Percentiles rank a stretch among this genome's conserved stretches.
These are phyloP conservation scores for Dasypolia templi DNA, from an alignment of 2,888 invertebrate genomes.

Conservation along the genomic window DNA sequence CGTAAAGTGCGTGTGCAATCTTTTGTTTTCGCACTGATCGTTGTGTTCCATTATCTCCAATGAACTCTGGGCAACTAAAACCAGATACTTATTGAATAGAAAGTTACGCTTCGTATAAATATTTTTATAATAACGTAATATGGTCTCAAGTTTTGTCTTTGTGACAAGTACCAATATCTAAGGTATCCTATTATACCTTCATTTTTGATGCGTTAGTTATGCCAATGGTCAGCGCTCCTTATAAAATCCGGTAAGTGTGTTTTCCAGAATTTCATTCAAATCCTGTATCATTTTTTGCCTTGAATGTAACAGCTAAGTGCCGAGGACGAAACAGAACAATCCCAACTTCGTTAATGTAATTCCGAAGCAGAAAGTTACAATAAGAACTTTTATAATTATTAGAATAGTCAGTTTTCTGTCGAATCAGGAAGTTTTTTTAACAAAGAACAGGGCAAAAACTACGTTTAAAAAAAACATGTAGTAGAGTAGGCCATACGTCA, in stretches of 20 bases:
- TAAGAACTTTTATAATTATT: background rate
- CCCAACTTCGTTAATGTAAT: background rate
- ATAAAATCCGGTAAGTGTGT: background rate
- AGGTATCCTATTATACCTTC: background rate
- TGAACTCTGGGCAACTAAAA: slow-evolving; percentile 3
- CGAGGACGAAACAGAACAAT: background rate
- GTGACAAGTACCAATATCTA: background rate
- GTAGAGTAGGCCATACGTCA: background rate
- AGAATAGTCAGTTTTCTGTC: background rate
- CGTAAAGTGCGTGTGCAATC: background rate
- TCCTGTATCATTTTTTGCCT: background rate
- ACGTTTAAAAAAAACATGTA: too few species aligned
- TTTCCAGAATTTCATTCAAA: background rate
- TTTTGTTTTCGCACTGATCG: background rate
- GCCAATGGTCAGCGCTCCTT: background rate
- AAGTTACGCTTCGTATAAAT: slow-evolving; percentile 1
- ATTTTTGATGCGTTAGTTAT: background rate
- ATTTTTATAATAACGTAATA: background rate
- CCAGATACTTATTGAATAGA: background rate
- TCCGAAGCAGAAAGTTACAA: slow-evolving; percentile 2
- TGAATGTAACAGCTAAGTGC: background rate
- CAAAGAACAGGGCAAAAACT: too few species aligned
- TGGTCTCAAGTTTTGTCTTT: background rate
- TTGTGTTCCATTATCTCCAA: background rate
- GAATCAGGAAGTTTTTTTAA: background rate